Percentiles rank a stretch among this genome's conserved stretches.
Conservation (phyloP, 2,797 vertebrate genomes). For the Morelia viridis region DNA sequence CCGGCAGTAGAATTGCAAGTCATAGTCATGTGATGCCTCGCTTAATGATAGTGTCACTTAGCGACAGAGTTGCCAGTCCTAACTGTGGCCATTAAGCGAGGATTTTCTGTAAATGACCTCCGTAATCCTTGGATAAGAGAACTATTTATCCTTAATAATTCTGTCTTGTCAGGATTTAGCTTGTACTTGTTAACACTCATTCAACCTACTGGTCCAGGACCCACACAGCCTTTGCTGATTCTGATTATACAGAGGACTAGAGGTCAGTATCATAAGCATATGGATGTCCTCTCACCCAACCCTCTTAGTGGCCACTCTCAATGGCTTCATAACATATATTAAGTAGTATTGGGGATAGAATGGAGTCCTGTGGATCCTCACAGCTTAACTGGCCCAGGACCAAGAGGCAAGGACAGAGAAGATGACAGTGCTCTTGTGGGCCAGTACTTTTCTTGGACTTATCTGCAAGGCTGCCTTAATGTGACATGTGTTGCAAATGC, state of each 20-base stretch:
- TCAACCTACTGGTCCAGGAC: background rate
- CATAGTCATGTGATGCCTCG: too few species aligned
- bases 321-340: background rate
- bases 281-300: background rate
- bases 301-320: background rate
- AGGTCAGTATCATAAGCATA: background rate
- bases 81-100: background rate
- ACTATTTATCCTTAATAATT: background rate
- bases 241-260: background rate
- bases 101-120: background rate
- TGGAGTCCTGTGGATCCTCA: background rate
- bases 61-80: background rate
- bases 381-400: background rate
- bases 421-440: background rate
- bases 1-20: background rate
- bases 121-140: background rate
- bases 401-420: background rate
- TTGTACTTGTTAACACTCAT: background rate
- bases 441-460: background rate
- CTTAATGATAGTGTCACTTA: too few species aligned
- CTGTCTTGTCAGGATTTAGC: background rate
- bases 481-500: background rate
- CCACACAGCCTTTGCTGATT: background rate
- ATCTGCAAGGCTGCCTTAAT: background rate
- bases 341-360: background rate